A percentile compares a stretch with the other conserved stretches of the same genome.
Conservation (phyloP, 1,140 invertebrate genomes). For the Plectrocnemia conspersa region DNA sequence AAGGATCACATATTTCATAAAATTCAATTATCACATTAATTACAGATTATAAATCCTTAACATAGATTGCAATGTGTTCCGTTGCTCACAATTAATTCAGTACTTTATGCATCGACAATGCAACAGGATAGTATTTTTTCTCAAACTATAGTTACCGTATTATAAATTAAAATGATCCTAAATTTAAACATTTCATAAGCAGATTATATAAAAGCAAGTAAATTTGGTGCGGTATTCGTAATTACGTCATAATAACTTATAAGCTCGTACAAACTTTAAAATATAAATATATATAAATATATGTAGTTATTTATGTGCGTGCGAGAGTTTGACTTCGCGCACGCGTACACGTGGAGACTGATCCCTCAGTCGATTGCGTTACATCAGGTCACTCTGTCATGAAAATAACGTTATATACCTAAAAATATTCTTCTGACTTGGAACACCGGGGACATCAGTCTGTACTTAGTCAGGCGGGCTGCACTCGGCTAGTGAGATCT, state of each 20-base stretch:
- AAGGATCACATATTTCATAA: slow-evolving; percentile 30
- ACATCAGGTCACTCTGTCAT: slow-evolving; percentile 28
- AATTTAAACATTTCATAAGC: slow-evolving; percentile 29
- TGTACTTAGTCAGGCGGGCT: slow-evolving; percentile 16
- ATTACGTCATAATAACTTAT: slow-evolving; percentile 20
- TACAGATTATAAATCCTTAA: slow-evolving; percentile 25
- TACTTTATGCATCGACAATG: slow-evolving; percentile 5
- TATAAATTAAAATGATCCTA: slow-evolving; percentile 19
- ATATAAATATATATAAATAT: slow-evolving; percentile 22
- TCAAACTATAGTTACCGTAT: slow-evolving; percentile 1
- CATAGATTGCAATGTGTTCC: slow-evolving; percentile 30
- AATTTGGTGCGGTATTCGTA: slow-evolving; percentile 30
- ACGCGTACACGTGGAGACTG: slow-evolving; percentile 5
- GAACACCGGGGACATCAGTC: slow-evolving; percentile 31
- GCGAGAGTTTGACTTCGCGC: too few species aligned
- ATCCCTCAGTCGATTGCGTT: slow-evolving; percentile 13
- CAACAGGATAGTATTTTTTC: slow-evolving; percentile 1
- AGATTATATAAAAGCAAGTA: slow-evolving; percentile 33
- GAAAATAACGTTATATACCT: slow-evolving; percentile 30
- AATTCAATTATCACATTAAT: slow-evolving; percentile 31
- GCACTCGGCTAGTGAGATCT: slow-evolving; percentile 29
- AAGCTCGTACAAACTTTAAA: slow-evolving; percentile 32
- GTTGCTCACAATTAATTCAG: slow-evolving; percentile 25
- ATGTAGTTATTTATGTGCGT: slow-evolving; percentile 4
- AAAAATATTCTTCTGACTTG: slow-evolving; percentile 29